Evolutionary conservation across 2,113 vertebrate genomes (phyloP).

Genomic region (Bos indicus): DNA sequence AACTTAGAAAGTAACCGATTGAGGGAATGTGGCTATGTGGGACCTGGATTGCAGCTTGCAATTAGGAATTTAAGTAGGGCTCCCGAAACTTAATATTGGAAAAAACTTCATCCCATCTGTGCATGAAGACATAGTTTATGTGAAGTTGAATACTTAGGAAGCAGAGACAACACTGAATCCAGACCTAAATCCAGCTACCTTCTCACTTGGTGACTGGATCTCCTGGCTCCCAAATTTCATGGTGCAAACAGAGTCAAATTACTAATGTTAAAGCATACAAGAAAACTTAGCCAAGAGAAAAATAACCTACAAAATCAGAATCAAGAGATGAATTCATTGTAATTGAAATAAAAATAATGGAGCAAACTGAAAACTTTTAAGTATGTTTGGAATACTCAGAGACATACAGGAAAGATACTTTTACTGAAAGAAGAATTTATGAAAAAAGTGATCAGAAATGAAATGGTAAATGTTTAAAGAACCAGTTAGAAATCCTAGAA

Average conservation of each 20-base stretch:
- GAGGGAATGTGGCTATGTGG: not conserved
- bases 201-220: not conserved
- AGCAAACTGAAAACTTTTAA: not conserved
- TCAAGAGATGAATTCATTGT: not conserved
- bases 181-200: not conserved
- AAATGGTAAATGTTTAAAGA: not conserved
- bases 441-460: not conserved
- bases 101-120: not conserved
- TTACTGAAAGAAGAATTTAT: not conserved
- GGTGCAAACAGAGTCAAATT: not conserved
- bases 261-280: not conserved
- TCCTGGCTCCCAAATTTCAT: not conserved
- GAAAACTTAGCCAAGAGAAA: not conserved
- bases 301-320: not conserved
- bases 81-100: not conserved
- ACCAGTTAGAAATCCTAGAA: not conserved
- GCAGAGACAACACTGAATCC: not conserved
- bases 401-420: not conserved
- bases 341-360: not conserved
- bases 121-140: not conserved
- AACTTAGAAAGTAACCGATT: not conserved
- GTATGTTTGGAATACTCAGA: not conserved
- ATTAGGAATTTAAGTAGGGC: not conserved
- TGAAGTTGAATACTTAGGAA: not conserved
- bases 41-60: not conserved